A percentile compares a stretch with the other conserved stretches of the same genome.
Conservation (phyloP, 2,113 vertebrate species). For the Sinocyclocheilus grahami region DNA sequence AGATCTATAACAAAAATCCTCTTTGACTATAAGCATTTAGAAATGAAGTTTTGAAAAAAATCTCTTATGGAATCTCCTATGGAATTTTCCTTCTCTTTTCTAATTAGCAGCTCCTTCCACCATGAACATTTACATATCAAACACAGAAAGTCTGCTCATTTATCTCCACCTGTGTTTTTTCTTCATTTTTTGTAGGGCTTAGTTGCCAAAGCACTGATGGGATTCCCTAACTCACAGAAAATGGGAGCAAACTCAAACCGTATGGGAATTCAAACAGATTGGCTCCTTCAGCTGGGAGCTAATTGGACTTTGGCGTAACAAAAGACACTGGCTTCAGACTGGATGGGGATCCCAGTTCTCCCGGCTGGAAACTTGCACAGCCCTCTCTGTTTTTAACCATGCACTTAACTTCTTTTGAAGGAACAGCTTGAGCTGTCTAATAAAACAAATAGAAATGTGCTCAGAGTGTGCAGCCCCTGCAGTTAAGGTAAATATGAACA, state of each 20-base stretch:
- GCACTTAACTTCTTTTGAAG: neutral
- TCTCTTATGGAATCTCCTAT: neutral
- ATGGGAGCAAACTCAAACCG: conserved; percentile 1
- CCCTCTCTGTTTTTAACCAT: neutral
- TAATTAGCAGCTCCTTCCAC: neutral
- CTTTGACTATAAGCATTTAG: neutral
- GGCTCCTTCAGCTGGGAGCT: conserved; percentile 25
- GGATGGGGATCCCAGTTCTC: conserved; percentile 18
- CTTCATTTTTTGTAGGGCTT: neutral
- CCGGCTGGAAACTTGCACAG: neutral
- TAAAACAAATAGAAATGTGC: neutral
- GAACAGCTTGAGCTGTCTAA: neutral
- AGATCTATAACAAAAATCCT: neutral
- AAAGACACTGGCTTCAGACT: conserved; percentile 10
- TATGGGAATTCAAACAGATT: conserved; percentile 35
- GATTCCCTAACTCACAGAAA: conserved; percentile 16
- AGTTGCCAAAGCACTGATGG: conserved; percentile 26
- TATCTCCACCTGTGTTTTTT: conserved; percentile 13
- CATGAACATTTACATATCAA: conserved; percentile 26
- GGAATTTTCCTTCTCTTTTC: neutral
- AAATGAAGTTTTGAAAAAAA: neutral
- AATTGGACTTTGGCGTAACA: conserved; percentile 34
- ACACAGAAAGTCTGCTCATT: conserved; percentile 3
- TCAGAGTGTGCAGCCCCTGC: neutral
- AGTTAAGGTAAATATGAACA: neutral